Conservation (phyloP, 2,797 vertebrate species). For the Myiothlypis coronata region DNA sequence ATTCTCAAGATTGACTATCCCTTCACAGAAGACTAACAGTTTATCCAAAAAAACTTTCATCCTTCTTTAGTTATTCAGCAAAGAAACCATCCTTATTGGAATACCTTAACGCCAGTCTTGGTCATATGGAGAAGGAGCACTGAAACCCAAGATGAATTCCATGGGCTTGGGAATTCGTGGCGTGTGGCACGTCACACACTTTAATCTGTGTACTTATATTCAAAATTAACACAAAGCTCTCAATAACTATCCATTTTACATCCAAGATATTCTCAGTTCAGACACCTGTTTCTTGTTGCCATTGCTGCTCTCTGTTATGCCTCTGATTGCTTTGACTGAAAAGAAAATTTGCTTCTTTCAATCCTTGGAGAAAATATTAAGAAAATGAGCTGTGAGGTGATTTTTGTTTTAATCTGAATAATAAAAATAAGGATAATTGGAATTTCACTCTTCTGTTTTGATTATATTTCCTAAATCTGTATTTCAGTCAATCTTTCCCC, state of each 20-base stretch:
- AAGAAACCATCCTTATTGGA: not conserved
- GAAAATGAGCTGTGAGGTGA: not conserved
- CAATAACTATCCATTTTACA: not conserved
- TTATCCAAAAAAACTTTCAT: not conserved
- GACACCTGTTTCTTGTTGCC: not conserved
- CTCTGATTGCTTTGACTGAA: not conserved
- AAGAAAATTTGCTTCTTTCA: not conserved
- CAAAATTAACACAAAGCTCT: not conserved
- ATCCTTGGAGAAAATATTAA: not conserved
- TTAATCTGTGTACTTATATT: not conserved
- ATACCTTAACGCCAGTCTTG: not conserved
- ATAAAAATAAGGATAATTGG: not conserved
- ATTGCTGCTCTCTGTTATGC: not conserved
- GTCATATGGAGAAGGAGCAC: not conserved
- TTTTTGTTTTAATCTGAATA: not conserved
- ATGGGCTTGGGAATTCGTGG: not conserved
- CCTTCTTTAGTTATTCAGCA: not conserved
- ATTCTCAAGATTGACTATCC: not conserved
- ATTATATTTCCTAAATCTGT: not conserved
- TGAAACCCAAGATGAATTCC: not conserved
- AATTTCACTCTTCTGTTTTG: not conserved
- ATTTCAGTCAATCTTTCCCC: not conserved
- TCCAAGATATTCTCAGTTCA: not conserved
- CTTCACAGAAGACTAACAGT: not conserved
- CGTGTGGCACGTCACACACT: not conserved